Conservation (phyloP, 1,140 invertebrate genomes). For the Eueides isabella region DNA sequence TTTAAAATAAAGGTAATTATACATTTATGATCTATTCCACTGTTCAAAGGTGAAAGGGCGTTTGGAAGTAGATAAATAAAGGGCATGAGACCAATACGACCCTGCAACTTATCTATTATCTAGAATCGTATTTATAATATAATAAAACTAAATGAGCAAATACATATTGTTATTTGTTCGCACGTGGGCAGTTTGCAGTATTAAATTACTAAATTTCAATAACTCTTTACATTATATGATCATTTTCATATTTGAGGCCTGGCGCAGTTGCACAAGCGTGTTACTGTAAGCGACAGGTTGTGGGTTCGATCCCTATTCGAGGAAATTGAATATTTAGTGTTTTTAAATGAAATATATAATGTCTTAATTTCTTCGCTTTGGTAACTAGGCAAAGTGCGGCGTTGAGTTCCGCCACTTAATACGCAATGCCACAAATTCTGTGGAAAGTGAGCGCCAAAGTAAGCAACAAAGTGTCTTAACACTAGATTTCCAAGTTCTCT, state of each 20-base stretch:
- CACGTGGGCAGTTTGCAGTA: neutral
- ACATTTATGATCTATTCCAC: neutral
- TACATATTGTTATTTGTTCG: neutral
- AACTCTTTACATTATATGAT: neutral
- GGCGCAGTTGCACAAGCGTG: too few species aligned
- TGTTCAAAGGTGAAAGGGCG: conserved; percentile 35
- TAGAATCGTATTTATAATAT: conserved; percentile 32
- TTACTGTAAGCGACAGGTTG: too few species aligned
- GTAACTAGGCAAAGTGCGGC: too few species aligned
- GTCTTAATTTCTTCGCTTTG: too few species aligned
- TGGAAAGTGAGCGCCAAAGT: too few species aligned
- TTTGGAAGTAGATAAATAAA: conserved; percentile 37
- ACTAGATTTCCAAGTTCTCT: too few species aligned
- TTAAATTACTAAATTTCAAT: neutral
- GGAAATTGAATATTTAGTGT: too few species aligned
- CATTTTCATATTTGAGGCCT: neutral
- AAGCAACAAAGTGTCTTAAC: neutral
- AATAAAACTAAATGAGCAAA: conserved; percentile 27
- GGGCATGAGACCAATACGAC: conserved; percentile 40
- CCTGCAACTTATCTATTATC: conserved; percentile 36
- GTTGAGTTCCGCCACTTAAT: too few species aligned
- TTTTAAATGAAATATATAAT: too few species aligned
- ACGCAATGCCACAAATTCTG: too few species aligned
- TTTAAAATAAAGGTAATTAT: neutral
- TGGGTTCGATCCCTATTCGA: too few species aligned